These are phyloP conservation scores for Antrozous pallidus DNA, from an alignment of 2,797 vertebrate species.

Conservation along the genomic window DNA sequence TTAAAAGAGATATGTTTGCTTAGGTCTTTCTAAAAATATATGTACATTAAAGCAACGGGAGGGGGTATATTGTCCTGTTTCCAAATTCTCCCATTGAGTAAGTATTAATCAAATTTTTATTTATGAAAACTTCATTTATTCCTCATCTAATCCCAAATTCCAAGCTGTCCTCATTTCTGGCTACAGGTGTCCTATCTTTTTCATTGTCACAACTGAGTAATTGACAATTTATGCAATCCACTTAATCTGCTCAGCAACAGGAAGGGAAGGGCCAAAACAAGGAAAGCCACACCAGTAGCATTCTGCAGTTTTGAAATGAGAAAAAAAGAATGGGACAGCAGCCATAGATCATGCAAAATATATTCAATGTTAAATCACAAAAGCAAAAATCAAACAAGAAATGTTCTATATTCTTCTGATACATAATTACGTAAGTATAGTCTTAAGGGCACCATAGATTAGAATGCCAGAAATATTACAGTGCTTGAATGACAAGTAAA, in stretches of 20 bases:
- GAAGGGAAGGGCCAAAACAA: slow-evolving; percentile 75
- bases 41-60: background rate
- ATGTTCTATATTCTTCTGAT: background rate
- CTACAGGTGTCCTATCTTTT: slow-evolving; percentile 42
- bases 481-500: slow-evolving; percentile 56
- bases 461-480: slow-evolving; percentile 62
- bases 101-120: background rate
- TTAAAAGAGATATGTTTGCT: slow-evolving; percentile 1
- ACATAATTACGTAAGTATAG: background rate
- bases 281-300: slow-evolving; percentile 41
- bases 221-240: slow-evolving; percentile 72
- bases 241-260: slow-evolving; percentile 75
- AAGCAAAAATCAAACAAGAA: slow-evolving; percentile 21
- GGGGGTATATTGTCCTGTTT: background rate
- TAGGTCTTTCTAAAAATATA: slow-evolving; percentile 43
- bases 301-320: slow-evolving; percentile 36
- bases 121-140: background rate
- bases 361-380: slow-evolving; percentile 3
- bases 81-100: background rate
- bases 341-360: background rate
- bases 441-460: background rate
- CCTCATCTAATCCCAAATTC: slow-evolving; percentile 41
- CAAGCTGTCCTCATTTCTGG: slow-evolving; percentile 56
- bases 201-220: slow-evolving; percentile 49
- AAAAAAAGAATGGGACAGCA: slow-evolving; percentile 5